A percentile compares a stretch with the other conserved stretches of the same genome.
Evolutionary conservation across 2,797 vertebrate genomes (phyloP).

Genomic region (Pygocentrus nattereri): DNA sequence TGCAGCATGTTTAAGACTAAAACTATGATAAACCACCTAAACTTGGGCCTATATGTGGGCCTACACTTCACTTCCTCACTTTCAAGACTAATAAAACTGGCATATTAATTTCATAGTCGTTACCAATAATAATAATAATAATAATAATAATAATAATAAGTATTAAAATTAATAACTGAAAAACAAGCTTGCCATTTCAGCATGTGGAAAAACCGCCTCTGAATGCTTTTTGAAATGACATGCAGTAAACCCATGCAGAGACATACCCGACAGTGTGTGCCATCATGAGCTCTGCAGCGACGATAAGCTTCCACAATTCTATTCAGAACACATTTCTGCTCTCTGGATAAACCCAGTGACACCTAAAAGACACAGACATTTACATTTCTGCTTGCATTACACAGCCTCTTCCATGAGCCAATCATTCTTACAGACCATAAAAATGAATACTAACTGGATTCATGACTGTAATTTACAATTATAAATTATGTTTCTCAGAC

Average conservation of each 20-base stretch:
- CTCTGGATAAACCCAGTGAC: conserved; percentile 78
- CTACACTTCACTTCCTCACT: too few species aligned
- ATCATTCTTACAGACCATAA: not conserved
- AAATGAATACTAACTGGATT: not conserved
- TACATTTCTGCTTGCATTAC: not conserved
- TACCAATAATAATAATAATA: too few species aligned
- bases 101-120: not conserved
- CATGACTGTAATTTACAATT: not conserved
- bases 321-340: conserved; percentile 87
- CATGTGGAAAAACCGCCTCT: too few species aligned
- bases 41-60: too few species aligned
- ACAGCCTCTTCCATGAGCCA: not conserved
- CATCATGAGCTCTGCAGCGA: conserved; percentile 82
- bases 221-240: not conserved
- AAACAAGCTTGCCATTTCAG: too few species aligned
- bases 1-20: too few species aligned
- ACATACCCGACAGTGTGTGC: conserved; percentile 81
- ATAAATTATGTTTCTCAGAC: not conserved
- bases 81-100: too few species aligned
- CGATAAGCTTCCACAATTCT: conserved; percentile 88
- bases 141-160: too few species aligned
- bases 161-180: not conserved
- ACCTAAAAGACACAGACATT: conserved; percentile 57
- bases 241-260: not conserved
- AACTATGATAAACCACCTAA: too few species aligned